Percentiles rank a stretch among this genome's conserved stretches.
These are phyloP conservation scores for Caenorhabditis angaria DNA, from an alignment of 2,888 invertebrate genomes.

Conservation along the genomic window DNA sequence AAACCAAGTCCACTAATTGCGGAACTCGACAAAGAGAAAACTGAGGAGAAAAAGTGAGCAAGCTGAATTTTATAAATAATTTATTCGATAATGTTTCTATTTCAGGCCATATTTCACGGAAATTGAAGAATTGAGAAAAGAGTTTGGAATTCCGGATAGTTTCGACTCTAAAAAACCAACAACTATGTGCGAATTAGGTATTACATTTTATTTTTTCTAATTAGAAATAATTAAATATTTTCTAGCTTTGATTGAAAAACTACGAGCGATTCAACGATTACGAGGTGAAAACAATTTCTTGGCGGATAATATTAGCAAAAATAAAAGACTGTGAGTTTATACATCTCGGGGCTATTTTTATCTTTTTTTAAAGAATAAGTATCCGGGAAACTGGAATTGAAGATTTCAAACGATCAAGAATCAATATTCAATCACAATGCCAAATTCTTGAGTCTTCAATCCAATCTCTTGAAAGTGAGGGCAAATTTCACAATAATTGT, in stretches of 20 bases:
- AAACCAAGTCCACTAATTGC: conserved; percentile 17
- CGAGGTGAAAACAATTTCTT: conserved; percentile 42
- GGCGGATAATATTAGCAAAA: conserved; percentile 25
- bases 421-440: neutral
- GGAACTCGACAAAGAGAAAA: conserved; percentile 24
- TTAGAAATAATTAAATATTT: neutral
- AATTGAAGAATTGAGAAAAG: conserved; percentile 27
- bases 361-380: neutral
- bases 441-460: neutral
- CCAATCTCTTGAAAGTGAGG: neutral
- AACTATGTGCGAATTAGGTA: conserved; percentile 25
- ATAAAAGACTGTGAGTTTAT: conserved; percentile 7
- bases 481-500: neutral
- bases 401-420: neutral
- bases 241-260: conserved; percentile 21
- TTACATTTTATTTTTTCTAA: no score
- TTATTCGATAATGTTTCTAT: neutral
- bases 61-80: no score
- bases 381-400: neutral
- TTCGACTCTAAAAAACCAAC: conserved; percentile 18
- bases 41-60: conserved; percentile 6
- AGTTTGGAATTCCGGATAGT: conserved; percentile 24
- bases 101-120: conserved; percentile 29
- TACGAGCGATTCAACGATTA: conserved; percentile 26
- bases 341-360: neutral